A percentile compares a stretch with the other conserved stretches of the same genome.
Conservation (phyloP, 2,797 vertebrate species). For the Thripadectes ignobilis region DNA sequence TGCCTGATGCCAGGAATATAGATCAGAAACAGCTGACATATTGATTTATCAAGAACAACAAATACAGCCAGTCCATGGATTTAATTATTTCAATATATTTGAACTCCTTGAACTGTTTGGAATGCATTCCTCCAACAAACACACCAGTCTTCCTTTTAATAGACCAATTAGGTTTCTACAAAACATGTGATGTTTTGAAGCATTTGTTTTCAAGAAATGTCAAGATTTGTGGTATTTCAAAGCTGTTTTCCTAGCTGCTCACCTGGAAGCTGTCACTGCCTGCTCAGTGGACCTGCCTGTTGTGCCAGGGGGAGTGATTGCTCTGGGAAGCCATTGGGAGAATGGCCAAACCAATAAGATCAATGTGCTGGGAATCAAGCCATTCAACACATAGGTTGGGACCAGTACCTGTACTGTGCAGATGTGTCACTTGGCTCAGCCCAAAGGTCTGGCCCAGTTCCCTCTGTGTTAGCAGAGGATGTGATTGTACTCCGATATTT, state of each 20-base stretch:
- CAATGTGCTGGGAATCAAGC: not conserved
- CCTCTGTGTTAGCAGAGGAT: not conserved
- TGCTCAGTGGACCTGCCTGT: not conserved
- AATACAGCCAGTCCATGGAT: not conserved
- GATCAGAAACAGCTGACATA: not conserved
- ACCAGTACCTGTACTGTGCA: not conserved
- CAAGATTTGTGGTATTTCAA: not conserved
- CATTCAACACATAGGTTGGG: not conserved
- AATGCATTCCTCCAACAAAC: not conserved
- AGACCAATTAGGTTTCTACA: not conserved
- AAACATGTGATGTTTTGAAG: not conserved
- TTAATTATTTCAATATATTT: not conserved
- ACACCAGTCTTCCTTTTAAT: not conserved
- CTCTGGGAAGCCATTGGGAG: not conserved
- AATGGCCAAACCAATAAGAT: not conserved
- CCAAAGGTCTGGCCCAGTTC: not conserved
- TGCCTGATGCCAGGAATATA: not conserved
- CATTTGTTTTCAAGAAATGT: not conserved
- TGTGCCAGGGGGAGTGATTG: accelerated
- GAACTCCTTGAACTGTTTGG: not conserved
- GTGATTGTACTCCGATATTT: accelerated
- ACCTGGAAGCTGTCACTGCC: not conserved
- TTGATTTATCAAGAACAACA: not conserved
- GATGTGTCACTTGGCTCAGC: not conserved
- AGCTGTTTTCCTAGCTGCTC: not conserved